A percentile compares a stretch with the other conserved stretches of the same genome.
These are phyloP conservation scores for Pyrrhosoma nymphula DNA, from an alignment of 2,888 invertebrate genomes.

Conservation along the genomic window DNA sequence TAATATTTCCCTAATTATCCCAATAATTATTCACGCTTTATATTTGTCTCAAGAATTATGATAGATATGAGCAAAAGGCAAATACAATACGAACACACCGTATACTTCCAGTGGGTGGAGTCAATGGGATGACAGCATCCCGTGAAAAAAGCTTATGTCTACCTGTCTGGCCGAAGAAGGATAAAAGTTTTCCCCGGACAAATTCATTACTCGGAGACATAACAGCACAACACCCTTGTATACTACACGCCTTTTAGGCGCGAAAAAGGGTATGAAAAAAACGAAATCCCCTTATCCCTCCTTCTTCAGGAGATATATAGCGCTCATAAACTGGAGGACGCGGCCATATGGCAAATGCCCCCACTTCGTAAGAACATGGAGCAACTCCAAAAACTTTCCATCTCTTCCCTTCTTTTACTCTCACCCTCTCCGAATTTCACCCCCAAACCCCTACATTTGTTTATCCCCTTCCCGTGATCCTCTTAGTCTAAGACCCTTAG, in stretches of 20 bases:
- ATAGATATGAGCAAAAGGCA: no score
- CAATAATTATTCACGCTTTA: no score
- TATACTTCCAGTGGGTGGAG: no score
- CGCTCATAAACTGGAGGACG: neutral
- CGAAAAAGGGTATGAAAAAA: neutral
- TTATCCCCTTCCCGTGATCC: neutral
- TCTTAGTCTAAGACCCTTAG: neutral
- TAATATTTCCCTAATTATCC: no score
- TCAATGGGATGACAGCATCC: no score
- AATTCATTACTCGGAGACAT: neutral
- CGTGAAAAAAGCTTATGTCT: no score
- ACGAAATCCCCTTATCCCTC: neutral
- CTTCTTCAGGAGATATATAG: neutral
- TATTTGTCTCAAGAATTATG: no score
- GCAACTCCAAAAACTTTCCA: neutral
- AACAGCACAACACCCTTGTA: neutral
- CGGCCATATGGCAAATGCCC: neutral
- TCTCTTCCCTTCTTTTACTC: neutral
- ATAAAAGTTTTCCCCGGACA: neutral
- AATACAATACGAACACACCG: no score
- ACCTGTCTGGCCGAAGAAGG: neutral
- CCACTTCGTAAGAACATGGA: conserved; percentile 6
- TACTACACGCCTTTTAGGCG: neutral
- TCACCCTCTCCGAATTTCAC: no score
- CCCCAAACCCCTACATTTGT: neutral